Conservation (phyloP, 2,888 invertebrate genomes). For the Drosophila maculinotata region DNA sequence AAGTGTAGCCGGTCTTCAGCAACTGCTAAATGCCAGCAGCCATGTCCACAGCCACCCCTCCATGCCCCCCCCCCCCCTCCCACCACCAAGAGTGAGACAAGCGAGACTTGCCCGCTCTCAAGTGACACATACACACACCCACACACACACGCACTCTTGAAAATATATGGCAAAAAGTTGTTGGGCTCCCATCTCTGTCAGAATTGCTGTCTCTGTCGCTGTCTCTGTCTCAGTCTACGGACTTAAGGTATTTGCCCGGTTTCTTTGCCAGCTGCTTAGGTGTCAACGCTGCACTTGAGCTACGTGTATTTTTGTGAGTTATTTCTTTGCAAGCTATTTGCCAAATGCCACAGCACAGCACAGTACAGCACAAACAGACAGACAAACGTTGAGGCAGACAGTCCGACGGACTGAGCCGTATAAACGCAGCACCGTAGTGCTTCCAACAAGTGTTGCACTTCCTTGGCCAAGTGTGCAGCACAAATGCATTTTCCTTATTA, state of each 20-base stretch:
- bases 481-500: constrained; percentile 73
- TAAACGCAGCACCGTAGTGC: constrained; percentile 10
- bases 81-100: constrained; percentile 10
- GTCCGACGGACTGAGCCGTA: constrained; percentile 1
- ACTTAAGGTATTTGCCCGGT: constrained; percentile 58
- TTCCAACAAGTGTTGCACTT: constrained; percentile 49
- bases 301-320: constrained; percentile 60
- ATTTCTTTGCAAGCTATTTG: constrained; percentile 61
- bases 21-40: constrained; percentile 53
- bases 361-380: constrained; percentile 11
- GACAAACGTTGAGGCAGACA: constrained; percentile 18
- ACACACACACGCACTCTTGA: constrained; percentile 20
- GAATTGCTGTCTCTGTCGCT: constrained; percentile 4
- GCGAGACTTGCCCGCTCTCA: constrained; percentile 24
- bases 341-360: constrained; percentile 51
- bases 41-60: constrained; percentile 40
- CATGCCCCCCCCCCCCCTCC: neutral
- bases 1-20: constrained; percentile 55
- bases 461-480: constrained; percentile 54
- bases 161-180: constrained; percentile 34
- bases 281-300: constrained; percentile 63
- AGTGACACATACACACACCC: constrained; percentile 36
- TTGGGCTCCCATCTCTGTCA: constrained; percentile 16
- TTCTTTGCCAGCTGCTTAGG: constrained; percentile 65
- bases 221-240: constrained; percentile 10